Percentiles rank a stretch among this genome's conserved stretches.
Evolutionary conservation across 1,140 invertebrate genomes (phyloP).

Genomic region (Brachionus rubens): DNA sequence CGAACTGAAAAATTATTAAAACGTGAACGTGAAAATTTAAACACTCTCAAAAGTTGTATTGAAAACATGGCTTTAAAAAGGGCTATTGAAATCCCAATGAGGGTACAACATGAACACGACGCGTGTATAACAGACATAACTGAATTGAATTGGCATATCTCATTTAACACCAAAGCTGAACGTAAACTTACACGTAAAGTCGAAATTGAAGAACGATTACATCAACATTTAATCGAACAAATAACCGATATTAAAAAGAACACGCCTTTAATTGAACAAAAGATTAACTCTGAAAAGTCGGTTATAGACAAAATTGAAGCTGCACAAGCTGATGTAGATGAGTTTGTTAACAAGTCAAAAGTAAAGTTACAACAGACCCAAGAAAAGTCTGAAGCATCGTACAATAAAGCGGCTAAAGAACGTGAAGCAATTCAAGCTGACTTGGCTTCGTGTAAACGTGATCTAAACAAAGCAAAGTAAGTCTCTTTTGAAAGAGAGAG

Average conservation of each 20-base stretch:
- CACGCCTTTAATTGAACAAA: conserved; percentile 5
- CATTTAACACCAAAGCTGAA: conserved; percentile 29
- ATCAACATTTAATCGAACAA: conserved; percentile 12
- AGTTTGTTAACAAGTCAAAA: background rate
- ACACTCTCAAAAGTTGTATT: background rate
- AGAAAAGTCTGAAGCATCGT: background rate
- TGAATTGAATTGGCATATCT: conserved; percentile 44
- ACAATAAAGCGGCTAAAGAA: conserved; percentile 16
- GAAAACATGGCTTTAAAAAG: conserved; percentile 32
- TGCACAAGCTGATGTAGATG: conserved; percentile 19
- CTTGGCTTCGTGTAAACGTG: conserved; percentile 3
- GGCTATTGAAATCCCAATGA: conserved; percentile 6
- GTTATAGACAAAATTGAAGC: background rate
- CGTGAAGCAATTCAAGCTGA: conserved; percentile 24
- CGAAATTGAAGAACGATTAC: background rate
- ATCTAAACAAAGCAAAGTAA: conserved; percentile 35
- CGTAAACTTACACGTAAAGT: conserved; percentile 9
- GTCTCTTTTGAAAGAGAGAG: background rate
- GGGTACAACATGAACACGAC: conserved; percentile 41
- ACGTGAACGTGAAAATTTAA: conserved; percentile 21
- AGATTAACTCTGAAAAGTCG: background rate
- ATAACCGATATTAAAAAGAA: conserved; percentile 1
- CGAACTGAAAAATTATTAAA: conserved; percentile 10
- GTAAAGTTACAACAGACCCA: background rate
- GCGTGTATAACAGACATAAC: conserved; percentile 43